Base-by-base conservation (phyloP, 2,797 vertebrate species). In the Lycodopsis pacificus region DNA sequence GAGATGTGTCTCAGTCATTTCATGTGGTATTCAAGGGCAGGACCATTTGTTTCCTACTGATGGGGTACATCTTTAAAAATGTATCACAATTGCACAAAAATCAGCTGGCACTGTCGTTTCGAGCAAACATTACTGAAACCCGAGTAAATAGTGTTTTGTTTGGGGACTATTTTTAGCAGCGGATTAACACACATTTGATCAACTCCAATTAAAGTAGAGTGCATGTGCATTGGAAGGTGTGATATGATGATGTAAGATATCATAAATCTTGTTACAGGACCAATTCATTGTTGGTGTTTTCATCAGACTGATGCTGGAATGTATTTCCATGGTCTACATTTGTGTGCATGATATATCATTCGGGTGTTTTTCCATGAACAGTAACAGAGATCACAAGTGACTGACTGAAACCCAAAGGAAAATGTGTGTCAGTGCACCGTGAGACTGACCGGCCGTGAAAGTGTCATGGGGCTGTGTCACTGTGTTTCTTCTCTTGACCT, bases 401-500 rank as follows among this genome's bases (percentile, higher is more conserved):
- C 56, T 25, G 61, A 58, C 34, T 36, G 53, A 65, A 62, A 30
- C 25, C 8, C 25, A 56, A 56, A 30, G 25, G 54, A 19, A 57
- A 17, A 32, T 9, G 19, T 20, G 46, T 19, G 9, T 3, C 17
- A 2, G 46, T 64, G 65, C 30, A 27, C 54, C 8, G 44, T 67
- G 74, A 62, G 42, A 75, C 25, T 48, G 71, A 79, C 51, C 68
- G 67, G 40, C 40, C 66, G 65, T 77, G 58, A 79, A 73, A 44
- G 42, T 76, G 57, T 65, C 73, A 56, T 12, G 12, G 51, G 20
- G 27, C 36, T 75, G 78, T 64, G 72, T 82, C 51, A 63, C 66
- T 22, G 38, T 56, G 79, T 83, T 82, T 80, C 85, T 89, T 51
- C 76, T 79, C 15, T 70, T 88, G 88, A 90, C 88, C 91, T 89